A percentile compares a stretch with the other conserved stretches of the same genome.
Conservation (phyloP, 2,113 vertebrate genomes). For the Panthera uncia region DNA sequence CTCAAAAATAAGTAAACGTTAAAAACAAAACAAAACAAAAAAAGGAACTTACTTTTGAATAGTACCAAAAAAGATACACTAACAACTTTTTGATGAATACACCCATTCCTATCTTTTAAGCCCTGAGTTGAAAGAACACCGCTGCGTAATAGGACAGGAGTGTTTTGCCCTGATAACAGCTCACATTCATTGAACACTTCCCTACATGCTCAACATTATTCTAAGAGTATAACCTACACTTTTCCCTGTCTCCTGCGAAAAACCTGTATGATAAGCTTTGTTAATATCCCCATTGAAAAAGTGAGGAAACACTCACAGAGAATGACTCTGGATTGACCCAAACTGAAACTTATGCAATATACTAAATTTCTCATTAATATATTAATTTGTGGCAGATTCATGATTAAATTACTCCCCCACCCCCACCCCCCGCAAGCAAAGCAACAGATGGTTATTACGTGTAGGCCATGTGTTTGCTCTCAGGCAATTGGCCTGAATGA, state of each 20-base stretch:
- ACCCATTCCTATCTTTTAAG: slow-evolving; percentile 30
- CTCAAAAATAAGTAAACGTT: too few species aligned
- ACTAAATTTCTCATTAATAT: slow-evolving; percentile 9
- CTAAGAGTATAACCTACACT: not conserved
- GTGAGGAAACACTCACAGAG: not conserved
- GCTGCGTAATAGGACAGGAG: not conserved
- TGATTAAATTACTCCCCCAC: not conserved
- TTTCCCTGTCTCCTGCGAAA: not conserved
- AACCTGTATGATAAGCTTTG: not conserved
- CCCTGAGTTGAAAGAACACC: not conserved
- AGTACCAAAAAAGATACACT: not conserved
- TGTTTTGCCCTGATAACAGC: not conserved
- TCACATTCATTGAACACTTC: not conserved
- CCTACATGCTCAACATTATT: not conserved
- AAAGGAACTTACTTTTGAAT: not conserved
- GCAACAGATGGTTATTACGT: not conserved
- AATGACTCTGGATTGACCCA: not conserved
- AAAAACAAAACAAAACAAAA: too few species aligned
- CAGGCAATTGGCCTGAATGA: slow-evolving; percentile 49
- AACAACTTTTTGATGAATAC: not conserved
- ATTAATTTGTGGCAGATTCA: slow-evolving; percentile 3
- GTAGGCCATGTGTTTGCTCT: slow-evolving; percentile 7
- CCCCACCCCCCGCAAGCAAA: not conserved
- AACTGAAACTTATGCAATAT: slow-evolving; percentile 8
- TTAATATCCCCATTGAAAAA: not conserved